These are phyloP conservation scores for Drosophila ezoana DNA, from an alignment of 2,888 invertebrate genomes.

Conservation along the genomic window DNA sequence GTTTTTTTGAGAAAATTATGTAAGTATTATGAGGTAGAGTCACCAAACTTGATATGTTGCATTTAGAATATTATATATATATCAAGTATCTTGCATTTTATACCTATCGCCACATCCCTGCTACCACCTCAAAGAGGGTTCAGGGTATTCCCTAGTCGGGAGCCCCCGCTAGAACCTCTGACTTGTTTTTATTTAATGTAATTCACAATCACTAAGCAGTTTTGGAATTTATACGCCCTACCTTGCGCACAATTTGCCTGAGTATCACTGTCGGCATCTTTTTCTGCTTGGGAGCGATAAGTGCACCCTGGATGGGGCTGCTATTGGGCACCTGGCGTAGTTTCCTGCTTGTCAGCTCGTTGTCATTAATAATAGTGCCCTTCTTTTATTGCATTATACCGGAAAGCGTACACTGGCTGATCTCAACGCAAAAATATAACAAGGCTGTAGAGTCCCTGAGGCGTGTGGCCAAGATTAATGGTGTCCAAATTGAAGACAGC, in stretches of 20 bases:
- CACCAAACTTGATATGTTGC: no score
- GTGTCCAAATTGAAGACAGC: conserved; percentile 83
- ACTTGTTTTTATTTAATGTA: no score
- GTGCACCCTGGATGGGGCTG: conserved; percentile 86
- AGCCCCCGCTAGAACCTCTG: no score
- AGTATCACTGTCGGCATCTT: conserved; percentile 87
- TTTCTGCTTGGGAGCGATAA: conserved; percentile 86
- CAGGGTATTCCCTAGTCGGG: no score
- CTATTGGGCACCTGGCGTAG: conserved; percentile 85
- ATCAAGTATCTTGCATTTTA: no score
- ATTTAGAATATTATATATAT: no score
- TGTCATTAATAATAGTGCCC: conserved; percentile 85
- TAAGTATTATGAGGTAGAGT: no score
- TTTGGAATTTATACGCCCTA: conserved; percentile 86
- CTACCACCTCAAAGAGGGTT: no score
- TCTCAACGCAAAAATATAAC: conserved; percentile 86
- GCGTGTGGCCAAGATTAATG: conserved; percentile 86
- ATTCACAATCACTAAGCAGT: conserved; percentile 79
- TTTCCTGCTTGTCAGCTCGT: conserved; percentile 85
- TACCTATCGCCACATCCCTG: no score
- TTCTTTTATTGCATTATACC: conserved; percentile 86
- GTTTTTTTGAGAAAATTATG: no score
- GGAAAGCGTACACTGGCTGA: conserved; percentile 88
- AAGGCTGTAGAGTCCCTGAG: conserved; percentile 86
- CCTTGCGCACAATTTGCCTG: conserved; percentile 86